Evolutionary conservation across 2,113 vertebrate species (phyloP).

Genomic region (Delphinus delphis): DNA sequence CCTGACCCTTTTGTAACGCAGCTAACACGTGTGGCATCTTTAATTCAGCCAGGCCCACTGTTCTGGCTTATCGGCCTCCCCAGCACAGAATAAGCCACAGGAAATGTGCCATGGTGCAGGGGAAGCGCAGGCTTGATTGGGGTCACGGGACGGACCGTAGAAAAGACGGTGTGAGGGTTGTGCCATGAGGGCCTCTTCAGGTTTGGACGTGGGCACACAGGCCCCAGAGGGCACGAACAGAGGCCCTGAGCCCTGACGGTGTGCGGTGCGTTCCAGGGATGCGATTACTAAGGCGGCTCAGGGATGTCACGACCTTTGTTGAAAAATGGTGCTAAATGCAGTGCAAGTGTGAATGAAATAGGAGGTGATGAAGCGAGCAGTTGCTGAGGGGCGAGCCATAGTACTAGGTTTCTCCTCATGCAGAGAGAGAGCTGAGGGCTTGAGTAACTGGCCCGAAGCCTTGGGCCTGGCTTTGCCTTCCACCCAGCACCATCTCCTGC

Average conservation of each 20-base stretch:
- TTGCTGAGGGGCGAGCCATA: rapidly evolving
- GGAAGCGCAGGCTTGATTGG: rapidly evolving
- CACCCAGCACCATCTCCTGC: background rate
- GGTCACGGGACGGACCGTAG: background rate
- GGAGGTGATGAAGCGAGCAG: background rate
- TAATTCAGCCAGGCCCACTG: background rate
- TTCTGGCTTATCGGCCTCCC: background rate
- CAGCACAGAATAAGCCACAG: background rate
- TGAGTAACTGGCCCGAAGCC: background rate
- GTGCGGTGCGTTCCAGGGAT: background rate
- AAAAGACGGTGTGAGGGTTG: background rate
- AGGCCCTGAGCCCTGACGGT: background rate
- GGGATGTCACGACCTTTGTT: background rate
- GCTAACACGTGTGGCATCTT: background rate
- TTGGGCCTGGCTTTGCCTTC: background rate
- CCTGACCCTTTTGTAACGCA: background rate
- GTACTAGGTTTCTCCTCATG: background rate
- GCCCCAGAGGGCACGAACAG: background rate
- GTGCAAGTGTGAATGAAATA: background rate
- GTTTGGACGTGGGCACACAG: background rate
- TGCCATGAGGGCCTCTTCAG: background rate
- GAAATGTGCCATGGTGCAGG: background rate
- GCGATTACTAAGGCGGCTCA: rapidly evolving
- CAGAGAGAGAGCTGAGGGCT: background rate
- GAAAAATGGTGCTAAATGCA: background rate